Base-by-base conservation (phyloP, 1,140 invertebrate genomes). In the Frieseomelitta varia region DNA sequence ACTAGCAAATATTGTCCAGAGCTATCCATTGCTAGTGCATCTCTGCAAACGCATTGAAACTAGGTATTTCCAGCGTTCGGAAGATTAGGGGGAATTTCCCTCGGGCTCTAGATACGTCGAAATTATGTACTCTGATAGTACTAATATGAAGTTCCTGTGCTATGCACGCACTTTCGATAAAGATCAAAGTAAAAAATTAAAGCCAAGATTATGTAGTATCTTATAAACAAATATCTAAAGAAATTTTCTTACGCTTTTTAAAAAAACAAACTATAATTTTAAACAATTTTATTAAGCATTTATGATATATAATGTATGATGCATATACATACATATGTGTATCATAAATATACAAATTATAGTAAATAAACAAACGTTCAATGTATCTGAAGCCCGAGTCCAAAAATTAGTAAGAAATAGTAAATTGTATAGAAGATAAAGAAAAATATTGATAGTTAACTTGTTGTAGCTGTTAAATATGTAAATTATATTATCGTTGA, bases 31-130 rank as follows among this genome's bases (percentile, higher is more conserved):
- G 86, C 95, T 99, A 19, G 96, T 97, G n/a, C 94, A 96, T 76
- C 96, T 98, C 88, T 97, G 97, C 92, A 95, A 96, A 88, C 95
- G 96, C 88, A 97, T 99, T 85, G 98, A 98, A 92, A 95, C 96
- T 89, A 96, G 96, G 93, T 98, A 97, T 94, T 98, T 98, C 93
- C 95, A 95, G 90, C 90, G 92, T 85, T 90, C 89, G 56, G 91
- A 93, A 79, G 91, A 94, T 90, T 95, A 95, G 91, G 91, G 86
- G 34, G 81, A 84, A 89, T 77, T 91, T 76, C 85, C 90, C 93
- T 93, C 93, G 87, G 91, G 91, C 88, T 94, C 92, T 90, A 90
- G 92, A 90, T 94, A 93, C 69, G 87, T 93, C 56, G 90, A 93
- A 81, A 76, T 94, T 39, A 86, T 69, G 51, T 91, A 91, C 68